phyloP scores from a whole-genome alignment of 1,140 invertebrate species.

The Cyrtorhinus lividipennis region DNA sequence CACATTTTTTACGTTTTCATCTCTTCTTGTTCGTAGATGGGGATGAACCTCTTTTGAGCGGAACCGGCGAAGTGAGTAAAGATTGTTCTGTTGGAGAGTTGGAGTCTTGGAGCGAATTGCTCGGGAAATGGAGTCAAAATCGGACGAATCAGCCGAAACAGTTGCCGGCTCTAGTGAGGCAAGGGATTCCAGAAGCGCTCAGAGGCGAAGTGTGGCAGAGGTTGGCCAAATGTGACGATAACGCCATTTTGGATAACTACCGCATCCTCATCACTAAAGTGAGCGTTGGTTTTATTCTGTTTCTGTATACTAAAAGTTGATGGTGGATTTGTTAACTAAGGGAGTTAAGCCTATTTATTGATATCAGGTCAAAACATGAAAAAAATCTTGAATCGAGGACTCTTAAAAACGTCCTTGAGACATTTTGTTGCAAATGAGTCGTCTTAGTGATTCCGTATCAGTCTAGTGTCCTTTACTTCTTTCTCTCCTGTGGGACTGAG shows the following conservation, averaged over 20 bases:
- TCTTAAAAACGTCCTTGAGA: too few relatives aligned
- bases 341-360: too few relatives aligned
- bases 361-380: too few relatives aligned
- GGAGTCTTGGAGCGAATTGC: constrained; percentile 79
- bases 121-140: constrained; percentile 56
- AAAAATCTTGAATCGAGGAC: too few relatives aligned
- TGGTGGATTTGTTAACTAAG: constrained; percentile 7
- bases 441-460: too few relatives aligned
- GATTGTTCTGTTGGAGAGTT: constrained; percentile 87
- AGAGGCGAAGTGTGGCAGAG: constrained; percentile 96
- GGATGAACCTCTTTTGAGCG: constrained; percentile 90
- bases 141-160: constrained; percentile 62
- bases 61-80: constrained; percentile 90
- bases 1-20: too few relatives aligned
- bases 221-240: constrained; percentile 70
- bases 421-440: too few relatives aligned
- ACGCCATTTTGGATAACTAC: constrained; percentile 81
- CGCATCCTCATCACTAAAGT: constrained; percentile 82
- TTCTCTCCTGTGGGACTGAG: too few relatives aligned
- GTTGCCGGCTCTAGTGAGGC: constrained; percentile 58
- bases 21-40: constrained; percentile 48
- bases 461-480: too few relatives aligned
- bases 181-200: constrained; percentile 89
- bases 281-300: constrained; percentile 24
- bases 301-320: too few relatives aligned